phyloP scores from a whole-genome alignment of 2,888 invertebrate species.

The Aleiodes leptofemur region DNA sequence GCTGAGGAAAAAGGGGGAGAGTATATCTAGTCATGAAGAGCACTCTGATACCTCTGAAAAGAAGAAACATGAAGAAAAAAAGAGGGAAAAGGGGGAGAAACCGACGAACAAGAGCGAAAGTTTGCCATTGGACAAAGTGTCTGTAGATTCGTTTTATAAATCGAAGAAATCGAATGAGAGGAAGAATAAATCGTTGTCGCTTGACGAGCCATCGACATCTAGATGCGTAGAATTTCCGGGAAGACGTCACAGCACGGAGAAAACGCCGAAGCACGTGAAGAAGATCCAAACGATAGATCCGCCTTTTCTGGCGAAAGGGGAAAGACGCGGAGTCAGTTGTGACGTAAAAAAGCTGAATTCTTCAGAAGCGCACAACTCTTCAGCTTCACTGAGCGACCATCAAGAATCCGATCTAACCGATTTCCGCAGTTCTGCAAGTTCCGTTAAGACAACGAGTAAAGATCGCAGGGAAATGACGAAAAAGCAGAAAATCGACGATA shows the following conservation, averaged over 20 bases:
- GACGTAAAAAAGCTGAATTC: conserved; percentile 30
- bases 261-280: conserved; percentile 29
- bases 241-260: conserved; percentile 21
- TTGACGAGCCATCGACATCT: conserved; percentile 16
- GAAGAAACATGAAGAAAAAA: not conserved
- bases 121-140: not conserved
- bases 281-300: conserved; percentile 60
- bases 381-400: not conserved
- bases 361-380: not conserved
- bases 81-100: not conserved
- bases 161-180: not conserved
- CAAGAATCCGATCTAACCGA: not conserved
- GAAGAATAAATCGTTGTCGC: not conserved
- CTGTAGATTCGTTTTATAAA: not conserved
- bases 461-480: conserved; percentile 41
- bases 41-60: not conserved
- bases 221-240: not conserved
- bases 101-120: not conserved
- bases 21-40: not conserved
- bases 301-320: conserved; percentile 55
- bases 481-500: conserved; percentile 48
- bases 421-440: not conserved
- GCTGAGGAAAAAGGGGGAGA: conserved; percentile 3
- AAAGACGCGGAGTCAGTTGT: conserved; percentile 48
- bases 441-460: conserved; percentile 39